A percentile compares a stretch with the other conserved stretches of the same genome.
Evolutionary conservation across 2,888 invertebrate genomes (phyloP).

Genomic region (Anodontia alba): DNA sequence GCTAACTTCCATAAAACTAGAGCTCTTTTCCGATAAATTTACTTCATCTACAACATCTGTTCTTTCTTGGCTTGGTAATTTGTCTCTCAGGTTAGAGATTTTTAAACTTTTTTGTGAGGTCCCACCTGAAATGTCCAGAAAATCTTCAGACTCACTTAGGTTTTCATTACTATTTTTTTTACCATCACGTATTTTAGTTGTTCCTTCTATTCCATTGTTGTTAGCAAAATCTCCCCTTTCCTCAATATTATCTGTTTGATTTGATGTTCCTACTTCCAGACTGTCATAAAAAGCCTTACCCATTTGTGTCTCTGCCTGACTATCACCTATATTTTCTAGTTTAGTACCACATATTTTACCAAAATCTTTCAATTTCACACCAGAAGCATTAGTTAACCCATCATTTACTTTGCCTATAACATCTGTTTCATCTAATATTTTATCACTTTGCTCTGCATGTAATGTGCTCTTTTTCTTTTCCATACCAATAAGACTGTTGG

Average conservation of each 20-base stretch:
- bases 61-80: neutral
- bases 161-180: neutral
- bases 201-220: no score
- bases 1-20: neutral
- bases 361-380: neutral
- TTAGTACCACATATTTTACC: neutral
- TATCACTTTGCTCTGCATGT: no score
- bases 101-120: constrained; percentile 1
- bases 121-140: neutral
- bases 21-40: neutral
- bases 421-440: neutral
- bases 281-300: neutral
- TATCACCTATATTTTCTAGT: neutral
- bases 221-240: no score
- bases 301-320: neutral
- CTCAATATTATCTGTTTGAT: neutral
- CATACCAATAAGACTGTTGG: neutral
- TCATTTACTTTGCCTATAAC: neutral
- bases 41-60: neutral
- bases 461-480: neutral
- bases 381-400: neutral
- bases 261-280: neutral
- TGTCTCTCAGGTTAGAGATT: neutral
- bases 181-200: neutral
- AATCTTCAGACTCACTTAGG: neutral